phyloP scores from a whole-genome alignment of 2,113 vertebrate species.

The Oenanthe oenanthe region DNA sequence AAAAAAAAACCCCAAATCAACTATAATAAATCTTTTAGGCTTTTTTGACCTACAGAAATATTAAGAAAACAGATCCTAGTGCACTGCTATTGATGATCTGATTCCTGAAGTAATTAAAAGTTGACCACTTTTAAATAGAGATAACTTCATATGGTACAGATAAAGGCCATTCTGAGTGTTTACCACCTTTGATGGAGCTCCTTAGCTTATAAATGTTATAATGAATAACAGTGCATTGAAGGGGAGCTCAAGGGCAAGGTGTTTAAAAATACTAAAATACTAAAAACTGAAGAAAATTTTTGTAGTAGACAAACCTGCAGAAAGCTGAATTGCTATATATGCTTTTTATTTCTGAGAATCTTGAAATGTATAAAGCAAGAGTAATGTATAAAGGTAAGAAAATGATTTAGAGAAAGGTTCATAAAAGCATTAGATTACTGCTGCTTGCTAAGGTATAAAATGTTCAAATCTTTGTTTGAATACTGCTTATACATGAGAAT shows the following conservation, averaged over 20 bases:
- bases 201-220: neutral
- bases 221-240: neutral
- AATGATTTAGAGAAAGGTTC: neutral
- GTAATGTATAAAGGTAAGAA: neutral
- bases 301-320: neutral
- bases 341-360: neutral
- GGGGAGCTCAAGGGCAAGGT: neutral
- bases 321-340: neutral
- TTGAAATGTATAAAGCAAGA: neutral
- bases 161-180: neutral
- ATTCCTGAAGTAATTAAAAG: neutral
- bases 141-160: neutral
- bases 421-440: neutral
- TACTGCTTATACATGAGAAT: neutral
- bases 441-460: neutral
- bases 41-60: neutral
- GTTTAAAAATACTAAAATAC: neutral
- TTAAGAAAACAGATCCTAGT: neutral
- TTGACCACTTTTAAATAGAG: neutral
- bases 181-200: neutral
- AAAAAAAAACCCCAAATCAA: neutral
- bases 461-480: neutral
- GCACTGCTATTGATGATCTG: neutral
- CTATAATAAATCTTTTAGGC: neutral
- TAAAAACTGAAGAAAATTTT: neutral